Evolutionary conservation across 2,797 vertebrate species (phyloP).

Genomic region (Myoxocephalus aenaeus): DNA sequence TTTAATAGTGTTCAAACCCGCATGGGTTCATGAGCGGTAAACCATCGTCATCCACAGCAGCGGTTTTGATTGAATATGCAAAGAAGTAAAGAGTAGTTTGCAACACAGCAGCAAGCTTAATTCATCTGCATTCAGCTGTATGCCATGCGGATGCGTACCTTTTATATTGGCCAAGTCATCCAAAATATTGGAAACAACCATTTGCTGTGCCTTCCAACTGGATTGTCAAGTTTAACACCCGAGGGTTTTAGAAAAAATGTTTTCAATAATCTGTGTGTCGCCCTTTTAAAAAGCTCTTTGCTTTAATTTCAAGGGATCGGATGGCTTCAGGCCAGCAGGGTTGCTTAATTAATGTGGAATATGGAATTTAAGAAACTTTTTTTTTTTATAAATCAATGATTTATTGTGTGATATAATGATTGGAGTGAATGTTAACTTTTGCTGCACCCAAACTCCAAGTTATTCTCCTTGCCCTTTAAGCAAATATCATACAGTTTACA

Average conservation of each 20-base stretch:
- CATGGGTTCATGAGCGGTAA: slow-evolving; percentile 4
- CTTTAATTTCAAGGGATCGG: slow-evolving; percentile 47
- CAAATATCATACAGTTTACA: slow-evolving; percentile 33
- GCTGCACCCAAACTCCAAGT: neutral
- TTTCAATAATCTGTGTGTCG: slow-evolving; percentile 37
- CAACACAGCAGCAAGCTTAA: slow-evolving; percentile 11
- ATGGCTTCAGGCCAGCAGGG: slow-evolving; percentile 8
- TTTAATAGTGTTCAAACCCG: slow-evolving; percentile 10
- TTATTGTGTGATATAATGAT: slow-evolving; percentile 22
- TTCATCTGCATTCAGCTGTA: slow-evolving; percentile 31
- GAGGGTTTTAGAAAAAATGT: slow-evolving; percentile 7
- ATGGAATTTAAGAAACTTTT: slow-evolving; percentile 12
- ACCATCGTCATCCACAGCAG: neutral
- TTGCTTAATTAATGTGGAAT: slow-evolving; percentile 41
- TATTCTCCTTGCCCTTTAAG: slow-evolving; percentile 14
- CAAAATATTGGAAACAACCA: slow-evolving; percentile 50
- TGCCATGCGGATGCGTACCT: slow-evolving; percentile 1
- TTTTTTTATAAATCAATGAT: slow-evolving; percentile 20
- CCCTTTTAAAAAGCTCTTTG: slow-evolving; percentile 27
- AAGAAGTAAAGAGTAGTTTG: slow-evolving; percentile 12
- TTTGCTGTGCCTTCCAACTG: slow-evolving; percentile 30
- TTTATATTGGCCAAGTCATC: slow-evolving; percentile 26
- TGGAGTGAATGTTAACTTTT: slow-evolving; percentile 18
- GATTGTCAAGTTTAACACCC: slow-evolving; percentile 46
- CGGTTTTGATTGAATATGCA: slow-evolving; percentile 22